A percentile compares a stretch with the other conserved stretches of the same genome.
Conservation (phyloP, 2,113 vertebrate species). For the Lynx canadensis region DNA sequence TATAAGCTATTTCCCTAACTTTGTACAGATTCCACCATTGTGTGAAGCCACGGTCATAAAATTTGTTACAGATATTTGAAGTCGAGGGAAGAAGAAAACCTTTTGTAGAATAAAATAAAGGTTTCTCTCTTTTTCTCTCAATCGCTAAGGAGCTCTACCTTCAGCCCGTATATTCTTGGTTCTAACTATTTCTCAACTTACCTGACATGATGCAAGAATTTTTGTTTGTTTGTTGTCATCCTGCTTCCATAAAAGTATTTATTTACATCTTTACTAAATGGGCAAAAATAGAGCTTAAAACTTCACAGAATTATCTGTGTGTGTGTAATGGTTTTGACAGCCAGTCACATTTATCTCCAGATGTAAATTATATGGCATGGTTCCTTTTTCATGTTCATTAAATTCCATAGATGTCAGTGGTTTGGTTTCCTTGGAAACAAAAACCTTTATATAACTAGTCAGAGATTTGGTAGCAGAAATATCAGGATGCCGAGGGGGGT, state of each 20-base stretch:
- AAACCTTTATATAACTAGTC: conserved; percentile 82
- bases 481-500: conserved; percentile 68
- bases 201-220: not conserved
- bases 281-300: conserved; percentile 19
- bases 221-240: not conserved
- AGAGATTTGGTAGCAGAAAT: conserved; percentile 80
- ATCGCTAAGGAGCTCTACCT: not conserved
- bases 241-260: conserved; percentile 9
- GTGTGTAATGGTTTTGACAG: conserved; percentile 51
- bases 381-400: conserved; percentile 78
- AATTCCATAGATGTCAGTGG: conserved; percentile 82
- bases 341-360: conserved; percentile 66
- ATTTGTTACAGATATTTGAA: conserved; percentile 19
- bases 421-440: conserved; percentile 90
- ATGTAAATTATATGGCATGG: conserved; percentile 79
- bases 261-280: conserved; percentile 28
- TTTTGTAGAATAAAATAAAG: not conserved
- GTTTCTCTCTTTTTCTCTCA: not conserved
- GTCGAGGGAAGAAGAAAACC: not conserved
- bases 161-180: conserved; percentile 25
- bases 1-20: not conserved
- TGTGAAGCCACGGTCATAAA: not conserved
- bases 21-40: conserved; percentile 18
- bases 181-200: conserved; percentile 50
- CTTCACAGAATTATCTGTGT: conserved; percentile 5